Base-by-base conservation (phyloP, 1,140 invertebrate genomes). In the Gonatopus flavifemur region DNA sequence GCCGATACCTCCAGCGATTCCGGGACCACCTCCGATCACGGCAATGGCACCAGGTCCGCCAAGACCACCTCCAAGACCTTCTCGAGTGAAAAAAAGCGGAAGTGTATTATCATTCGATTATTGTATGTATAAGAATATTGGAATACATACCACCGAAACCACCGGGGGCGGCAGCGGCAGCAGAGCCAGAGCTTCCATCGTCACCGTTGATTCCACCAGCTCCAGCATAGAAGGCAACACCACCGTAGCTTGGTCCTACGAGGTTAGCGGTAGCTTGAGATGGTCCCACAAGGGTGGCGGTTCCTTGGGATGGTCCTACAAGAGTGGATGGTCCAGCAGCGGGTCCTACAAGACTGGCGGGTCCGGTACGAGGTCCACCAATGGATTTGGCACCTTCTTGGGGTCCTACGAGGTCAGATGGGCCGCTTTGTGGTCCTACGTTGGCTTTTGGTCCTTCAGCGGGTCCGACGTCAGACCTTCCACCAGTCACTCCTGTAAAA, bases 391-490 rank as follows among this genome's bases (percentile, higher is more conserved):
- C 74, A 43, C 76, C 76, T 62, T 77, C 76, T 38, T 78, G 76
- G 49, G 76, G 76, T 77, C 76, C 76, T 21, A 75, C 76, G 49
- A 73, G 63, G 59, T 78, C 76, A 42, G 71, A 76, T 55, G 74
- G 76, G 43, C 76, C 76, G 46, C 64, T 70, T 49, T 78, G 74
- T 47, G 76, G 76, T 78, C 76, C 76, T 53, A 77, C 74, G 63
- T 77, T 78, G 53, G 74, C 74, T 58, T 76, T 78, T 55, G 76
- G 74, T 72, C 76, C 76, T 59, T 78, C 76, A 58, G 76, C 76
- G 44, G 74, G 74, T 74, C 76, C 76, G 60, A 78, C 72, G 74
- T 78, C 76, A 49, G 76, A 72, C 59, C 76, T 69, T 46, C 76
- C 76, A 41, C 76, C 76, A 47, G 64, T 63, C 42, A 78, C 76